Base-by-base conservation (phyloP, 2,888 invertebrate species). In the Melanophora roralis region DNA sequence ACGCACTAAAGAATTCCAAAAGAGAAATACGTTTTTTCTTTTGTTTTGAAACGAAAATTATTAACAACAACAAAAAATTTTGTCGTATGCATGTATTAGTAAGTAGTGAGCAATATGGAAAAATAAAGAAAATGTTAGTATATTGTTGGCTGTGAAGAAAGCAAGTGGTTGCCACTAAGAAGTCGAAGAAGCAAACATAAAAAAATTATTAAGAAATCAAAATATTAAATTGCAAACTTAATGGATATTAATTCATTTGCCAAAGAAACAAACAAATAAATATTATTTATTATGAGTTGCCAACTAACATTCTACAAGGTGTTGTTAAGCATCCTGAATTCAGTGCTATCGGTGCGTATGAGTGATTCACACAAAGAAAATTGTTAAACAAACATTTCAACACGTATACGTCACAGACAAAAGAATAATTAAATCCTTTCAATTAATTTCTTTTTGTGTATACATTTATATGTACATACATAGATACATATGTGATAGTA, bases 301-400 rank as follows among this genome's bases (percentile, higher is more conserved):
- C 85, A 84, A 75, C 76, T 85, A 73, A 85, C 85, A 45, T 84
- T 85, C 73, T 80, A 88, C 55, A 88, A 86, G 82, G 84, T 83
- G n/a, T 60, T 86, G 14, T 82, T 88, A 47, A 85, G 85, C 21
- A 76, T 85, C 9, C 68, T 88, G n/a, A 88, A 88, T 81, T 85
- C 87, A 57, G 78, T 87, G 81, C 79, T 88, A 21, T 83, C 88
- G 87, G 87, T 88, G 83, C 85, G 87, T 87, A 85, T 86, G 76
- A 78, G 82, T 82, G 73, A 86, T 76, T 19, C n/a, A 38, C 16
- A 7, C 12, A 14, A 19, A 12, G 7, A 27, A 38, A 16, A 7
- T 9, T 55, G 1, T 45, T 14, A 1, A 45, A 19, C n/a, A 16
- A 47, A 21, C 12, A 19, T 36, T 49, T 32, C 14, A 47, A 59